A percentile compares a stretch with the other conserved stretches of the same genome.
Evolutionary conservation across 2,113 vertebrate genomes (phyloP).

Genomic region (Sterna hirundo): DNA sequence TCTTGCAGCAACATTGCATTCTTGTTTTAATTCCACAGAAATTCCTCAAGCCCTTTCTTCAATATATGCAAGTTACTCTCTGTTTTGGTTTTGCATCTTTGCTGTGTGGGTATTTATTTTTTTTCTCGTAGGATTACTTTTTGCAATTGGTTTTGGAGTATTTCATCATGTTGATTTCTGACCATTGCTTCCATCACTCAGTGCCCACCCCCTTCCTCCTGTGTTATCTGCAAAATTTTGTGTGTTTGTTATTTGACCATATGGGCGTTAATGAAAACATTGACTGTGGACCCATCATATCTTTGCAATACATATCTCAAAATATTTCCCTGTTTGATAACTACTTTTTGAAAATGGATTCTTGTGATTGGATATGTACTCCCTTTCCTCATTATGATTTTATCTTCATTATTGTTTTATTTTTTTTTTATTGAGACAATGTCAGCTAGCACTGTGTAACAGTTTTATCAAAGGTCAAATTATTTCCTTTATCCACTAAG

Average conservation of each 20-base stretch:
- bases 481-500: background rate
- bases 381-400: background rate
- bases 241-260: background rate
- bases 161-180: background rate
- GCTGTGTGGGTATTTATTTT: background rate
- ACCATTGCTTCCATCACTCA: background rate
- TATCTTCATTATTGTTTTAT: background rate
- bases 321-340: background rate
- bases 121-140: background rate
- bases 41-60: background rate
- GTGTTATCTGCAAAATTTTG: background rate
- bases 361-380: background rate
- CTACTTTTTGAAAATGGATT: background rate
- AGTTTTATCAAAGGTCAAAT: background rate
- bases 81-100: background rate
- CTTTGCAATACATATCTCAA: background rate
- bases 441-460: background rate
- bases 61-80: background rate
- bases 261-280: background rate
- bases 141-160: background rate
- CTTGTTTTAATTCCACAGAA: background rate
- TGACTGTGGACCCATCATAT: background rate
- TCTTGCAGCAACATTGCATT: background rate
- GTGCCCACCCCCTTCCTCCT: background rate
- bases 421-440: background rate